Conservation (phyloP, 2,113 vertebrate genomes). For the Oriolus oriolus region DNA sequence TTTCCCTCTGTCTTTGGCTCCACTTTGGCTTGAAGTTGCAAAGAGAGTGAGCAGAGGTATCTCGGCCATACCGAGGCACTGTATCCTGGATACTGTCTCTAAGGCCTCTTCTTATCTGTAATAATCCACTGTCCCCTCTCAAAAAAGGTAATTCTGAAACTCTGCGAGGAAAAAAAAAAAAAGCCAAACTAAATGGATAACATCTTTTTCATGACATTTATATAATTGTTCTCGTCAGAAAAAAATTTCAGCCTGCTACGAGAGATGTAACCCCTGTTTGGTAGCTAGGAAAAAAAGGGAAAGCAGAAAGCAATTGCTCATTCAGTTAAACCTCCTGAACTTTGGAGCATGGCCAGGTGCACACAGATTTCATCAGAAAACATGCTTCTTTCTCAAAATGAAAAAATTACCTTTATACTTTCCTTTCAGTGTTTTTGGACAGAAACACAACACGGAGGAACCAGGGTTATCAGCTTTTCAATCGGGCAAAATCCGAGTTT, state of each 20-base stretch:
- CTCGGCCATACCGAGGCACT: background rate
- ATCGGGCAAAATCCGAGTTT: background rate
- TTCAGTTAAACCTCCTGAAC: slow-evolving; percentile 49
- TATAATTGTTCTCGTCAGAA: slow-evolving; percentile 68
- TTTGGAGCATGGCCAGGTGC: slow-evolving; percentile 1
- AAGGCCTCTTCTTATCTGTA: slow-evolving; percentile 53
- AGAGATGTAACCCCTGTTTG: slow-evolving; percentile 6
- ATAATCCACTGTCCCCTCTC: background rate
- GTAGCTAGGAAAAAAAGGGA: slow-evolving; percentile 67
- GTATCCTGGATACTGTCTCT: slow-evolving; percentile 13
- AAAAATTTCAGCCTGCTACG: slow-evolving; percentile 50
- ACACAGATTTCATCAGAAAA: slow-evolving; percentile 13
- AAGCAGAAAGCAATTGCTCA: slow-evolving; percentile 27
- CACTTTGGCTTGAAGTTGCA: background rate
- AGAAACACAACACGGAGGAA: background rate
- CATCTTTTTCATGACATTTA: slow-evolving; percentile 59
- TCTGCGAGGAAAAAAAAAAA: background rate
- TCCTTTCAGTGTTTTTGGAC: background rate
- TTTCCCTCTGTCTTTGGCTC: slow-evolving; percentile 34
- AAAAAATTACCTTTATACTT: background rate
- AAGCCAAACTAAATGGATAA: background rate
- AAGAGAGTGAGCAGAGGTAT: background rate
- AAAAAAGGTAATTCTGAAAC: slow-evolving; percentile 24
- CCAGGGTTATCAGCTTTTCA: background rate
- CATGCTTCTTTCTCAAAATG: background rate